These are phyloP conservation scores for Oscheius onirici DNA, from an alignment of 2,888 invertebrate species.

Conservation along the genomic window DNA sequence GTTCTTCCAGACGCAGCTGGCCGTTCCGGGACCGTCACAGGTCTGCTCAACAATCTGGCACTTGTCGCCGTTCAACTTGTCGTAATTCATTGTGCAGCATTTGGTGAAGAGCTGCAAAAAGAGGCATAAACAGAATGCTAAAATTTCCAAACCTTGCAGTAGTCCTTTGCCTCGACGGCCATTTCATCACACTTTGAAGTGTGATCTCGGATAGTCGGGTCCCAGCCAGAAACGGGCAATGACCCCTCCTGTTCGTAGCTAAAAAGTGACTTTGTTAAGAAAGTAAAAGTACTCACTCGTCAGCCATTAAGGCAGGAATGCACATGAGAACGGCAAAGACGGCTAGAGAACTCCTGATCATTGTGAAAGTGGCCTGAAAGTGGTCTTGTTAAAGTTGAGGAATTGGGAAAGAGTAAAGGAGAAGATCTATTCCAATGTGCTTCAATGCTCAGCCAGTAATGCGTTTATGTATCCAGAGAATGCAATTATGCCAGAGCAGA, in stretches of 20 bases:
- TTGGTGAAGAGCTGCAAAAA: constrained; percentile 30
- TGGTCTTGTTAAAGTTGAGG: not conserved
- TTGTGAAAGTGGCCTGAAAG: not conserved
- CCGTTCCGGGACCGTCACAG: constrained; percentile 31
- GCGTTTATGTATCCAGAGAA: constrained; percentile 29
- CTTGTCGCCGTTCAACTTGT: constrained; percentile 49
- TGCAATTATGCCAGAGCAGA: constrained; percentile 31
- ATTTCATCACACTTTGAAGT: constrained; percentile 36
- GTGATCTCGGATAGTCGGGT: constrained; percentile 37
- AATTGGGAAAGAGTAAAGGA: constrained; percentile 3
- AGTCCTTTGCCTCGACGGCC: constrained; percentile 32
- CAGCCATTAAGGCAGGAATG: constrained; percentile 1
- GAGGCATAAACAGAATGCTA: too few relatives aligned
- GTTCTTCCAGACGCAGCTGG: constrained; percentile 40
- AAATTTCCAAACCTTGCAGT: constrained; percentile 33
- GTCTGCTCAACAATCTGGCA: constrained; percentile 38
- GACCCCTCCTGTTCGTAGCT: constrained; percentile 7
- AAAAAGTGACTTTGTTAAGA: not conserved
- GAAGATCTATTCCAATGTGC: constrained; percentile 10
- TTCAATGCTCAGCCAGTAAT: constrained; percentile 30
- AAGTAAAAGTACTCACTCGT: not conserved
- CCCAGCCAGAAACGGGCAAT: constrained; percentile 33
- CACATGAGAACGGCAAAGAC: constrained; percentile 6
- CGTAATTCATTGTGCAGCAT: constrained; percentile 42
- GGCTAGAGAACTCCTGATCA: constrained; percentile 5